Evolutionary conservation across 2,888 invertebrate genomes (phyloP).

Genomic region (Alentia gelatinosa): DNA sequence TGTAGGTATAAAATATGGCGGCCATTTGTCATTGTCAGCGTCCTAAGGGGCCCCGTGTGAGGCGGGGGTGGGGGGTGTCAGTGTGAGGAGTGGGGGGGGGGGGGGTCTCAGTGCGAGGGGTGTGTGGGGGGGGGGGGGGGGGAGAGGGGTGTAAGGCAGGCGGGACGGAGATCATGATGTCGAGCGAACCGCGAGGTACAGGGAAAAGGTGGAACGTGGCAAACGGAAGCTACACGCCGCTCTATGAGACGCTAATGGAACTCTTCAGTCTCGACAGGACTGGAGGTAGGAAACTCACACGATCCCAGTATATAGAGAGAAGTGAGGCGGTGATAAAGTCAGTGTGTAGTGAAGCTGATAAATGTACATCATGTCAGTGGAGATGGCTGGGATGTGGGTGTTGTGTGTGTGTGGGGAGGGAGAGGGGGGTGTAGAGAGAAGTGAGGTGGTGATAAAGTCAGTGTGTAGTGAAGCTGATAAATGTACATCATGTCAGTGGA

Average conservation of each 20-base stretch:
- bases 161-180: neutral
- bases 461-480: too few relatives aligned
- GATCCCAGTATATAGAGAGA: neutral
- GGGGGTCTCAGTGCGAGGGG: neutral
- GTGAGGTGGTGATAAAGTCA: too few relatives aligned
- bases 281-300: neutral
- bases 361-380: too few relatives aligned
- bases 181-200: neutral
- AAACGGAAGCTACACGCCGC: neutral
- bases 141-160: neutral
- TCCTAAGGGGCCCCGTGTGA: neutral
- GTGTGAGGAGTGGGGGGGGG: neutral
- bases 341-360: too few relatives aligned
- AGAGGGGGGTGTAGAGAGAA: neutral
- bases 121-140: neutral
- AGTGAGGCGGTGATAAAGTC: neutral
- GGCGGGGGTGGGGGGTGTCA: neutral
- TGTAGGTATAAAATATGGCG: conserved; percentile 20
- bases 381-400: too few relatives aligned
- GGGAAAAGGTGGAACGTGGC: neutral
- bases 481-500: too few relatives aligned
- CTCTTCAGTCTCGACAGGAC: neutral
- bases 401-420: neutral
- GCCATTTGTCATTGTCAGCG: conserved; percentile 28
- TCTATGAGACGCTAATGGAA: neutral